Conservation (phyloP, 2,888 invertebrate genomes). For the Cephalotes varians region DNA sequence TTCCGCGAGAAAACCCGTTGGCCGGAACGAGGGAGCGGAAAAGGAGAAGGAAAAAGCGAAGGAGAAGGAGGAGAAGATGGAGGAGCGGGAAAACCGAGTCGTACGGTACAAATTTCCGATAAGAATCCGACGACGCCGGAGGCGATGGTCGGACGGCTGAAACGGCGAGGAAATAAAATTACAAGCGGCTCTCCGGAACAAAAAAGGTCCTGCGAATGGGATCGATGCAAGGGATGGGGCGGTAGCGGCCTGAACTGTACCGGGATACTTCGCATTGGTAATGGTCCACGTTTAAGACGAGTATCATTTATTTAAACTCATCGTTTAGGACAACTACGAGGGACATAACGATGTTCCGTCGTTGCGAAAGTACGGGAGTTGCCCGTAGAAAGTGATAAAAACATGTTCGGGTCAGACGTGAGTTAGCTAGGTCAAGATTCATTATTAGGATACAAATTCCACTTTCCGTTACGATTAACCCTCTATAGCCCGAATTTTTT, state of each 20-base stretch:
- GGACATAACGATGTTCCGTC: slow-evolving; percentile 31
- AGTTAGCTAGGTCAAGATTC: not conserved
- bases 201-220: slow-evolving; percentile 45
- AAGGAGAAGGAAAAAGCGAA: slow-evolving; percentile 25
- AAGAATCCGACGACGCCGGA: slow-evolving; percentile 76
- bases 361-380: not conserved
- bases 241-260: slow-evolving; percentile 67
- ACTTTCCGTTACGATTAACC: no score
- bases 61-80: slow-evolving; percentile 33
- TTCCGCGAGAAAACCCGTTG: slow-evolving; percentile 39
- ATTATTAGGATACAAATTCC: not conserved
- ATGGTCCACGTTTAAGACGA: slow-evolving; percentile 81
- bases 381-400: slow-evolving; percentile 20
- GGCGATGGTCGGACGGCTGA: slow-evolving; percentile 37
- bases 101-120: slow-evolving; percentile 81
- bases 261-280: slow-evolving; percentile 76
- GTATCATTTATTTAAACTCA: slow-evolving; percentile 83
- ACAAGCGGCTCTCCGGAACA: slow-evolving; percentile 68
- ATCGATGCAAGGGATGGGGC: not conserved
- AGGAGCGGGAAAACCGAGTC: slow-evolving; percentile 50
- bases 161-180: slow-evolving; percentile 79
- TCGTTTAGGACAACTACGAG: slow-evolving; percentile 66
- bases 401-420: not conserved
- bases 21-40: slow-evolving; percentile 20
- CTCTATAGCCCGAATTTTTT: no score